A percentile compares a stretch with the other conserved stretches of the same genome.
Conservation (phyloP, 2,113 vertebrate genomes). For the Cyphomyrus plagiostoma region DNA sequence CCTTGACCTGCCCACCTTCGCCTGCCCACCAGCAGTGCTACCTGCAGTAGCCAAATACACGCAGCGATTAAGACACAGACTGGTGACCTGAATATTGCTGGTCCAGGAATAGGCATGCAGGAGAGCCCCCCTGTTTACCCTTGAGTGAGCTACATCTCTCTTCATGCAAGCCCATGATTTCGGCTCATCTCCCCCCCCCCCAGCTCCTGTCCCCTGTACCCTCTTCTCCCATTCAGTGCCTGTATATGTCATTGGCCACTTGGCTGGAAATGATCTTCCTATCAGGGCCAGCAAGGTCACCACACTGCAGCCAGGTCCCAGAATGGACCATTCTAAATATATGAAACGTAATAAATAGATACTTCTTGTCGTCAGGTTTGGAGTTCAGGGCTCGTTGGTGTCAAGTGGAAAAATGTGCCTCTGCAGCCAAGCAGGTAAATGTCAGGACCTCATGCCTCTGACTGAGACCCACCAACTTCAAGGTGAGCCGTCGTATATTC, state of each 20-base stretch:
- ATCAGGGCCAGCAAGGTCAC: background rate
- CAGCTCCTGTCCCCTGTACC: background rate
- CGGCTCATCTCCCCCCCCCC: background rate
- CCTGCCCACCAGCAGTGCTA: background rate
- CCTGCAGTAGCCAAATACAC: background rate
- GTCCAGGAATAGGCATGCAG: background rate
- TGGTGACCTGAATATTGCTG: background rate
- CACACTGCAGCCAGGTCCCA: background rate
- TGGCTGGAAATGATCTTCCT: background rate
- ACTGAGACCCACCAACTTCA: background rate
- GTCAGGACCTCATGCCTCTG: background rate
- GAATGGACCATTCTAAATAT: background rate
- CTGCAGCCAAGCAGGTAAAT: background rate
- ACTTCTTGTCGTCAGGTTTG: background rate
- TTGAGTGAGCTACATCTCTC: background rate
- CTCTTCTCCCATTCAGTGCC: background rate
- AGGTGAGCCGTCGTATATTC: background rate
- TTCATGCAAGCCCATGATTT: background rate
- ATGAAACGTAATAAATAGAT: background rate
- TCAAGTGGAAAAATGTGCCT: background rate
- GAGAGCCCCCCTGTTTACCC: background rate
- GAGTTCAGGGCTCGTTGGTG: background rate
- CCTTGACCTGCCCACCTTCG: background rate
- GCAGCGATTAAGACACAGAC: background rate
- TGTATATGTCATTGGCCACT: background rate